Conservation (phyloP, 2,113 vertebrate genomes). For the Thryonomys swinderianus region DNA sequence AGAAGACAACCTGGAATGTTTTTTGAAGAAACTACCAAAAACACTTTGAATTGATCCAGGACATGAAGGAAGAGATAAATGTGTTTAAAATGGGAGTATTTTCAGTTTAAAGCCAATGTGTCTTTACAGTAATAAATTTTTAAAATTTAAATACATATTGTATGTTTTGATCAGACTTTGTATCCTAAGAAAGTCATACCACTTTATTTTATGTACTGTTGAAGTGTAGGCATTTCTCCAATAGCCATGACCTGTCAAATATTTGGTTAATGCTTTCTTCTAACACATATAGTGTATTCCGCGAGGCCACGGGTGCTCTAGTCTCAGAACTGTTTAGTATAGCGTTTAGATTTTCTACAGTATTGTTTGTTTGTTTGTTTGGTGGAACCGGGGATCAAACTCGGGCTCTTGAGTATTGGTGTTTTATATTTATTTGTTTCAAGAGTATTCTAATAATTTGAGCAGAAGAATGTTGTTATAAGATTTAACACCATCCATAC, state of each 20-base stretch:
- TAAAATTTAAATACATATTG: neutral
- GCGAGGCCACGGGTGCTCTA: too few relatives aligned
- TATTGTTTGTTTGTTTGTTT: too few relatives aligned
- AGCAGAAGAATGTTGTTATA: neutral
- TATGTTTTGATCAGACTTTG: neutral
- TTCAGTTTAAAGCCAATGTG: neutral
- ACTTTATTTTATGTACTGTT: neutral
- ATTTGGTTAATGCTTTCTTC: neutral
- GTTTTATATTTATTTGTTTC: neutral
- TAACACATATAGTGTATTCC: neutral
- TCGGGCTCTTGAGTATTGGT: too few relatives aligned
- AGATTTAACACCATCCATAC: neutral
- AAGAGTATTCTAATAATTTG: neutral
- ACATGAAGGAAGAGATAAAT: neutral
- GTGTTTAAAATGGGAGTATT: neutral
- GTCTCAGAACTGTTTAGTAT: neutral
- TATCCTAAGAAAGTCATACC: neutral
- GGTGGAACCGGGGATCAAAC: too few relatives aligned
- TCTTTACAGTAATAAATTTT: neutral
- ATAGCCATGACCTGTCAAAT: accelerated
- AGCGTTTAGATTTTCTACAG: neutral
- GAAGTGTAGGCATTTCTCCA: neutral
- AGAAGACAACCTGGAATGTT: neutral
- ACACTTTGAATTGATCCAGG: neutral
- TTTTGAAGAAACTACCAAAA: neutral